Conservation (phyloP, 2,797 vertebrate genomes). For the Enteromius radiatus region DNA sequence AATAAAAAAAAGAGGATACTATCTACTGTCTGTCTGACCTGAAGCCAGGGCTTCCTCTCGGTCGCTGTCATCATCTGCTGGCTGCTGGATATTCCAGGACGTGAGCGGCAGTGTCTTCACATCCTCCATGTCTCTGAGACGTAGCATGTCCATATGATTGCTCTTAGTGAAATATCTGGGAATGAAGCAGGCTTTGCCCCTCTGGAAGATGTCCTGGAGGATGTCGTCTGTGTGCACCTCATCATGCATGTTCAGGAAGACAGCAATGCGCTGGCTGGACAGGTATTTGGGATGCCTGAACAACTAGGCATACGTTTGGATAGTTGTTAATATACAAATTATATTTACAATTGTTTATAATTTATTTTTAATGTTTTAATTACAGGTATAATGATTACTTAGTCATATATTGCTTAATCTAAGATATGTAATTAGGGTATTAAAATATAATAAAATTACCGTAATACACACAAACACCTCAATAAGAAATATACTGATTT, state of each 20-base stretch:
- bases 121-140: slow-evolving; percentile 80
- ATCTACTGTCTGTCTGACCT: slow-evolving; percentile 68
- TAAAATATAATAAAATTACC: background rate
- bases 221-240: slow-evolving; percentile 88
- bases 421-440: background rate
- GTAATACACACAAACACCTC: background rate
- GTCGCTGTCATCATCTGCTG: slow-evolving; percentile 76
- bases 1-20: background rate
- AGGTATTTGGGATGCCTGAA: slow-evolving; percentile 83
- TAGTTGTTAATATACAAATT: background rate
- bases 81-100: slow-evolving; percentile 92
- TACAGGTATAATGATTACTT: background rate
- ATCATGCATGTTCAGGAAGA: slow-evolving; percentile 92
- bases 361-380: background rate
- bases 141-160: slow-evolving; percentile 93
- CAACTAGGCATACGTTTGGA: slow-evolving; percentile 72
- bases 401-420: background rate
- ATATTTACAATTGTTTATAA: background rate
- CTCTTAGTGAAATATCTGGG: slow-evolving; percentile 82
- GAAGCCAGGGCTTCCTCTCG: slow-evolving; percentile 84
- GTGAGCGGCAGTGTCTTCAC: slow-evolving; percentile 83
- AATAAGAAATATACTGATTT: background rate
- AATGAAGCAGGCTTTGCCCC: slow-evolving; percentile 90
- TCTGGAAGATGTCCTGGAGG: slow-evolving; percentile 82
- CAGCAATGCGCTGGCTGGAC: slow-evolving; percentile 82